These are phyloP conservation scores for Torymus tubicola DNA, from an alignment of 2,888 invertebrate species.

Conservation along the genomic window DNA sequence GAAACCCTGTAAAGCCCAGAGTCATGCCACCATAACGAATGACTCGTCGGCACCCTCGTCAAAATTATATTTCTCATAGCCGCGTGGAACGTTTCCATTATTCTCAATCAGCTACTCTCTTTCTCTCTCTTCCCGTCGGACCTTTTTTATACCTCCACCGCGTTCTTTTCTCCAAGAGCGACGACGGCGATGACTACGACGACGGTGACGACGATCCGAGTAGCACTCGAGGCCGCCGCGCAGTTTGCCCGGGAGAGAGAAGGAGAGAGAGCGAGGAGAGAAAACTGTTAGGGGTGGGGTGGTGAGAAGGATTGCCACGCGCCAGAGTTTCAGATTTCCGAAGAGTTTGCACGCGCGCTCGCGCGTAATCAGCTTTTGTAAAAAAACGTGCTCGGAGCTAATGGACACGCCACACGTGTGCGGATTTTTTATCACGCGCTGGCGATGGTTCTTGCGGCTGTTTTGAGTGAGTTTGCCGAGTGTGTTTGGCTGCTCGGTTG, in stretches of 20 bases:
- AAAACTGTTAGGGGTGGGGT: not conserved
- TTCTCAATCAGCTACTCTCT: no score
- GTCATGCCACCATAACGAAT: no score
- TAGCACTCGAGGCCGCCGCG: constrained; percentile 17
- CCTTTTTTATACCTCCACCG: not conserved
- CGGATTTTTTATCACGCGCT: not conserved
- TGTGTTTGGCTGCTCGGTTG: no score
- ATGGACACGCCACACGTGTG: constrained; percentile 13
- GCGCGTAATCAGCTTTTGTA: constrained; percentile 18
- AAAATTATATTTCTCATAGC: no score
- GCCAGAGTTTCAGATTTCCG: constrained; percentile 28
- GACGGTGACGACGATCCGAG: constrained; percentile 17
- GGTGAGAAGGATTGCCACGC: constrained; percentile 13
- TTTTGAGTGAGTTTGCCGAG: no score
- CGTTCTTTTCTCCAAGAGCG: not conserved
- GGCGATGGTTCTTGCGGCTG: no score
- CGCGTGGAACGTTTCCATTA: no score
- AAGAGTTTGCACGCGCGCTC: not conserved
- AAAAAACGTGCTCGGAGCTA: not conserved
- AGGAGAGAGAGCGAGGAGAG: constrained; percentile 6
- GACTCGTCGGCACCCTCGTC: no score
- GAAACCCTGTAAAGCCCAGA: no score
- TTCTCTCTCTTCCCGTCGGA: no score
- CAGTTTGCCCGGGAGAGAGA: constrained; percentile 22
- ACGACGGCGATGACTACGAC: not conserved